Evolutionary conservation across 2,797 vertebrate genomes (phyloP).

Genomic region (Okamejei kenojei): DNA sequence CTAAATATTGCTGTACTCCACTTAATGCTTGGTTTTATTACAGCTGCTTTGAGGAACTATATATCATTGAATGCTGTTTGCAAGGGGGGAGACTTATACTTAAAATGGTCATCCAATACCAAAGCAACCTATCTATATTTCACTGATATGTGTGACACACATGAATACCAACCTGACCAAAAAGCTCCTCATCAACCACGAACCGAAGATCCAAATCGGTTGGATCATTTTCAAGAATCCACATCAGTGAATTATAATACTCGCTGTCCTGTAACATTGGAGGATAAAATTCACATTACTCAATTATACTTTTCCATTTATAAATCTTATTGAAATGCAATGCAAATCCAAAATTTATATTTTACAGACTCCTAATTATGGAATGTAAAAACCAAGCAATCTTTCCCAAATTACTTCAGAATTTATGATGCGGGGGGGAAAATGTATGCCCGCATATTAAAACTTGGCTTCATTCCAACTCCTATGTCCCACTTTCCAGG

Average conservation of each 20-base stretch:
- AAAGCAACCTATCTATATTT: neutral
- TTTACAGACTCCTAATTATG: neutral
- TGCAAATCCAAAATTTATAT: neutral
- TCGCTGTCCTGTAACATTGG: constrained; percentile 74
- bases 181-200: constrained; percentile 88
- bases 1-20: neutral
- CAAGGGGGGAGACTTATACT: neutral
- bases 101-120: neutral
- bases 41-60: neutral
- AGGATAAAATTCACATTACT: neutral
- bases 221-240: constrained; percentile 96
- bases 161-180: constrained; percentile 75
- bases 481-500: neutral
- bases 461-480: neutral
- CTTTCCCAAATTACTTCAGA: neutral
- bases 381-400: no score
- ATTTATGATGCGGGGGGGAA: neutral
- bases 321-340: neutral
- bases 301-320: neutral
- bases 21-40: neutral
- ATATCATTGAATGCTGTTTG: neutral
- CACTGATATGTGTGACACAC: neutral
- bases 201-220: constrained; percentile 86
- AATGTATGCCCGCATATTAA: neutral
- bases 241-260: constrained; percentile 89